Evolutionary conservation across 1,140 invertebrate genomes (phyloP).

Genomic region (Pseudomyrmex gracilis): DNA sequence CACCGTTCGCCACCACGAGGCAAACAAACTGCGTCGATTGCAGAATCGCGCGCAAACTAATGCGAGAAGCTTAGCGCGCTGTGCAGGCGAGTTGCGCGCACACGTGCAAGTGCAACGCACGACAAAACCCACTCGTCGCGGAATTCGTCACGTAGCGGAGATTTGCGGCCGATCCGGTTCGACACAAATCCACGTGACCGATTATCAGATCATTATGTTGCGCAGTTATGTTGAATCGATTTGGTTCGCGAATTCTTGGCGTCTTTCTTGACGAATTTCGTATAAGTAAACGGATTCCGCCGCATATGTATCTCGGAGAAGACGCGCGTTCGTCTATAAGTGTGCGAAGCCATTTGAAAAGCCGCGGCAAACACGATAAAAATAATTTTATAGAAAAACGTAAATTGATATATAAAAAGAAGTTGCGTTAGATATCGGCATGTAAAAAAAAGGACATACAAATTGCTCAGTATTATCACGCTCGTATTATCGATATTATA

Average conservation of each 20-base stretch:
- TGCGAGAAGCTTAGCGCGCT: constrained; percentile 65
- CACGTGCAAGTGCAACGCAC: constrained; percentile 65
- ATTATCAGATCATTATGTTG: constrained; percentile 78
- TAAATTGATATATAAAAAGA: neutral
- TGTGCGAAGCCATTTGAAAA: no score
- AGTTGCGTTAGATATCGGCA: neutral
- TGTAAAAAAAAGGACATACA: neutral
- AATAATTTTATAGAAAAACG: neutral
- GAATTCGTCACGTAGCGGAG: constrained; percentile 84
- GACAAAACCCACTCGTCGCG: constrained; percentile 80
- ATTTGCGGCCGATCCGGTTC: constrained; percentile 80
- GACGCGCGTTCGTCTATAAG: no score
- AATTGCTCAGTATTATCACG: neutral
- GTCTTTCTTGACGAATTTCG: neutral
- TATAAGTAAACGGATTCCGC: neutral
- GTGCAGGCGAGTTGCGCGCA: constrained; percentile 68
- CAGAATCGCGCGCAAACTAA: constrained; percentile 59
- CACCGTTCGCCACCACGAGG: constrained; percentile 31
- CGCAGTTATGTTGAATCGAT: constrained; percentile 42
- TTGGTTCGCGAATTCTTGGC: neutral
- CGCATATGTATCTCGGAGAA: neutral
- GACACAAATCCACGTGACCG: constrained; percentile 74
- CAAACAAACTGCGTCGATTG: constrained; percentile 54
- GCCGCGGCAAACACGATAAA: no score
- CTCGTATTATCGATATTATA: neutral